phyloP scores from a whole-genome alignment of 2,797 vertebrate genomes.

The Sternotherus odoratus region DNA sequence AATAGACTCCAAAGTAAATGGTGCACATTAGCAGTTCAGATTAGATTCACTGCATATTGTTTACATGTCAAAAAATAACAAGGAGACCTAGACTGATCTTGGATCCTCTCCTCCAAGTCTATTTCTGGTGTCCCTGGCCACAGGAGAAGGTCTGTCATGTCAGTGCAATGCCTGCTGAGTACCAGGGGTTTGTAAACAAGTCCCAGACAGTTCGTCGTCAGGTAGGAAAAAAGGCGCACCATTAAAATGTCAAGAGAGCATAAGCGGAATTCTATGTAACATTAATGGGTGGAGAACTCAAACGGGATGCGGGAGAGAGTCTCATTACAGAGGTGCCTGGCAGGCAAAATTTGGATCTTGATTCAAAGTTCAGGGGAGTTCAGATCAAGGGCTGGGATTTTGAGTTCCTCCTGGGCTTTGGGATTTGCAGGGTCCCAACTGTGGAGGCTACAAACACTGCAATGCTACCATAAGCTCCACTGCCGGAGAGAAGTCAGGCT shows the following conservation, averaged over 20 bases:
- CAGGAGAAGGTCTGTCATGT: background rate
- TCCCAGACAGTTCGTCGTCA: background rate
- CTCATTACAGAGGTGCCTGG: background rate
- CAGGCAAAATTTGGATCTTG: background rate
- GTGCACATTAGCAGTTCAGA: background rate
- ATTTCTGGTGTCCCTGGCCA: background rate
- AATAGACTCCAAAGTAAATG: background rate
- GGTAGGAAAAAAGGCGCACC: background rate
- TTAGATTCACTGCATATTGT: background rate
- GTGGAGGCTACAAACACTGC: background rate
- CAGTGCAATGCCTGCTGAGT: background rate
- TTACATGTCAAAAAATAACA: background rate
- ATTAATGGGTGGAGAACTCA: background rate
- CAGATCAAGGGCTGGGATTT: background rate
- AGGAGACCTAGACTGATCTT: background rate
- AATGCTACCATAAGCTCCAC: background rate
- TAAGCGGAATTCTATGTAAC: background rate
- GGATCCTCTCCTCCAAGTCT: background rate
- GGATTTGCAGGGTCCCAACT: background rate
- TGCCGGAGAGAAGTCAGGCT: background rate
- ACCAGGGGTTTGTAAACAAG: background rate
- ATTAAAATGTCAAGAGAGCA: background rate
- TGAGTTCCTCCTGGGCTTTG: background rate
- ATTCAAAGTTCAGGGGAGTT: background rate
- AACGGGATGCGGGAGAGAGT: background rate